phyloP scores from a whole-genome alignment of 2,113 vertebrate genomes.

The Sander lucioperca region DNA sequence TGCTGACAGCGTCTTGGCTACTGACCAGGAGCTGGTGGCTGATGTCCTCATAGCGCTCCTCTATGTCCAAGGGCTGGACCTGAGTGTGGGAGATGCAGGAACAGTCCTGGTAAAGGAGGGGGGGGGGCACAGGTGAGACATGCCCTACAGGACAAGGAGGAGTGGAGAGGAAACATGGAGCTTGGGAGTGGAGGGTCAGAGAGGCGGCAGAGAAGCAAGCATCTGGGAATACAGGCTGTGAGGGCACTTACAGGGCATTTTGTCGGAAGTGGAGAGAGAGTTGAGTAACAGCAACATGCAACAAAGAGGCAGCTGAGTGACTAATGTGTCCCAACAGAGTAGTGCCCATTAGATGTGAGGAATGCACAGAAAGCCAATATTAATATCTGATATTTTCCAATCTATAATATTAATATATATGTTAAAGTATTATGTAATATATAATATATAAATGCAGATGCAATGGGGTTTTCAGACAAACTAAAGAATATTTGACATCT shows the following conservation, averaged over 20 bases:
- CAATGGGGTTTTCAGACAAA: not conserved
- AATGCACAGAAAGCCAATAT: not conserved
- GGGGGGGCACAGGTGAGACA: conserved; percentile 76
- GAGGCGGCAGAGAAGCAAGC: conserved; percentile 38
- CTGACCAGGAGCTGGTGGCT: conserved; percentile 91
- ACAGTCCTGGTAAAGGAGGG: conserved; percentile 89
- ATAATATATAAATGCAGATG: not conserved
- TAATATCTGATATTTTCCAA: no score
- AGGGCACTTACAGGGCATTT: conserved; percentile 32
- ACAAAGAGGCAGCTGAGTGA: conserved; percentile 23
- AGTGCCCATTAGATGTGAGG: conserved; percentile 15
- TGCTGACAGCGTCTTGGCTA: conserved; percentile 64
- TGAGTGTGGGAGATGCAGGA: conserved; percentile 95
- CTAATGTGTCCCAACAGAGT: conserved; percentile 44
- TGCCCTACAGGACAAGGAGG: conserved; percentile 34
- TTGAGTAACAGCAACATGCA: conserved; percentile 37
- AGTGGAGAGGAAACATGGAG: conserved; percentile 18
- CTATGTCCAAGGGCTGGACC: conserved; percentile 92
- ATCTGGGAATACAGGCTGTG: conserved; percentile 10
- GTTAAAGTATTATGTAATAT: not conserved
- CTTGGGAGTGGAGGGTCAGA: conserved; percentile 11
- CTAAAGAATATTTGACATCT: not conserved
- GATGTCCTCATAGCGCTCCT: conserved; percentile 90
- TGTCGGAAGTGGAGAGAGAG: conserved; percentile 32
- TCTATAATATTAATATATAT: no score